Evolutionary conservation across 2,113 vertebrate species (phyloP).

Genomic region (Oxygymnocypris stewartii): DNA sequence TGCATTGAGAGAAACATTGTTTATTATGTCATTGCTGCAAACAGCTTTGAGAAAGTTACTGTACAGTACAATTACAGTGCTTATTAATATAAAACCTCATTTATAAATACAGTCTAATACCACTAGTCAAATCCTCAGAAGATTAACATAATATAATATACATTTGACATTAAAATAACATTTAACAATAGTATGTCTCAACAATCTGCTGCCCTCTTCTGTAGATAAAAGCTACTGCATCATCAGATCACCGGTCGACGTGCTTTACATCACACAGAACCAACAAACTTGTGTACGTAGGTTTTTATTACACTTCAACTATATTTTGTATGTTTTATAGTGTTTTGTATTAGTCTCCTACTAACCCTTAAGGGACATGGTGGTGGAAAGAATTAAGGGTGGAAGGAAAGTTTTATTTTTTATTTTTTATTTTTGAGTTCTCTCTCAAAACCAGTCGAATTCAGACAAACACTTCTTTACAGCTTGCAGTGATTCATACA

Average conservation of each 20-base stretch:
- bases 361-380: too few relatives aligned
- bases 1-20: conserved; percentile 63
- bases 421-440: too few relatives aligned
- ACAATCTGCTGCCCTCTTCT: not conserved
- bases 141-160: not conserved
- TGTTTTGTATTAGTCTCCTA: too few relatives aligned
- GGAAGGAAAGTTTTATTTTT: too few relatives aligned
- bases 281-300: not conserved
- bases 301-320: not conserved
- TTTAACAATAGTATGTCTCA: not conserved
- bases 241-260: not conserved
- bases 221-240: not conserved
- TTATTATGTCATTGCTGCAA: not conserved
- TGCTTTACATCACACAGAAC: not conserved
- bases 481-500: too few relatives aligned
- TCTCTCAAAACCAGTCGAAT: too few relatives aligned
- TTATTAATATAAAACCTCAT: not conserved
- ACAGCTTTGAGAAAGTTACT: not conserved
- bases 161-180: not conserved
- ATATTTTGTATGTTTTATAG: not conserved
- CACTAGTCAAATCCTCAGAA: not conserved
- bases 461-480: too few relatives aligned
- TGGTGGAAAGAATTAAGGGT: too few relatives aligned
- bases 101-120: not conserved
- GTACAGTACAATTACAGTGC: not conserved